Base-by-base conservation (phyloP, 1,140 invertebrate genomes). In the Drosophila nigromelanica region DNA sequence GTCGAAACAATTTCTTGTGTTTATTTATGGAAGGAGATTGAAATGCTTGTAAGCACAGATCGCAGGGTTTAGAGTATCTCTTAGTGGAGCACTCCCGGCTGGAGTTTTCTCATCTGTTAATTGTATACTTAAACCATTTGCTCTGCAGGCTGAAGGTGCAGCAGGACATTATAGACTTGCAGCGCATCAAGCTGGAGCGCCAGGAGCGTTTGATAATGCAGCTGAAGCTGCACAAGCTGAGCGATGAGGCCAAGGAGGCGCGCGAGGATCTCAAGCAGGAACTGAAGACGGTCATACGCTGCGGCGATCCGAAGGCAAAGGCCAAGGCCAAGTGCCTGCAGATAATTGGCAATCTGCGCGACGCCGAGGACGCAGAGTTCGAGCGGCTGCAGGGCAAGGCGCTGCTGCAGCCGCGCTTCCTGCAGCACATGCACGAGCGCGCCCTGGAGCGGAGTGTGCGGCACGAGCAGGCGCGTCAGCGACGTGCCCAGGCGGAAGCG, bases 191-290 rank as follows among this genome's bases (percentile, higher is more conserved):
- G 90, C 79, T 95, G 61, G 93, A 95, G 70, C 93, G 94, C 56
- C 94, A 95, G 90, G 93, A 94, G 55, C 93, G 93, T 76, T 61
- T 94, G 1, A 95, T 95, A 56, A 93, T 94, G 87, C 93, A 95
- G 80, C 80, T 95, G 0, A 95, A 95, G 76, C 91, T 94, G 30
- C 93, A 94, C 33, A 95, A 94, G 81, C 93, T 95, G 21, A 80
- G 93, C 40, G 93, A 95, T 61, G 93, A 93, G 59, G 93, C 94
- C 2, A 92, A 93, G 37, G 91, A 93, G 56, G 94, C 94, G 0
- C 92, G 94, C 5, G 92, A 94, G 70, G 92, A 92, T 42, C 92
- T 94, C 48, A 93, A 93, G 82, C 92, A 93, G 55, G 93, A 94
- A 69, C 91, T 95, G 4, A 92, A 93, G 51, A 93, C 93, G 43